Evolutionary conservation across 2,888 invertebrate genomes (phyloP), one percentile per base, ranked within the genome.

Genomic region (Blera fallax): DNA sequence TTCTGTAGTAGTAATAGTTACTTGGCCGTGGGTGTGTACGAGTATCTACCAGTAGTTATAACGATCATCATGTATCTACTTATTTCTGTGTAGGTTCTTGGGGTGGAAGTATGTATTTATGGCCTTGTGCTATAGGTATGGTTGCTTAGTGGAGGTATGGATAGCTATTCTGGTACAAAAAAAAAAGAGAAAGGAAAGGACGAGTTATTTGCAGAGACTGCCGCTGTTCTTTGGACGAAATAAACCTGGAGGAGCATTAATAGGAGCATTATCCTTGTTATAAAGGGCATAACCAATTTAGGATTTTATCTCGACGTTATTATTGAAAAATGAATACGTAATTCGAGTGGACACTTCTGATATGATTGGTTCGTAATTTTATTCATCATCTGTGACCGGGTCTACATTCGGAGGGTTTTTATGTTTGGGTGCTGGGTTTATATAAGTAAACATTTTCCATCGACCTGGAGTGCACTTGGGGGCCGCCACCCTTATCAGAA

Each of bases 281-380:
- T 70, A 65, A 74, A 45, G 40, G 72, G 52, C 72, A 67, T 73
- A 78, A 78, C 67, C 83, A 83, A 83, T 83, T 83, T 78, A 67
- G 78, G 52, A 67, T 60, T 72, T 67, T 73, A 78, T 78, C 72
- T 73, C 45, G 24, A 62, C 72, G 40, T 58, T 40, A 58, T 70
- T 65, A 77, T 67, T 84, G 84, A 65, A 76, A 79, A 83, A 81
- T 70, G 80, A 84, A 80, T 84, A 84, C 64, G 70, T 76, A 81
- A 85, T 85, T 81, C 76, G 69, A 80, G 80, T 81, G 85, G 70
- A 69, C 76, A 81, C 80, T 85, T 76, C 58, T 69, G 79, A 56
- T 69, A 79, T 69, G 84, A 84, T 79, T 79, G 79, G 79, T 64
- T 52, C 67, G 73, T 69, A 79, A 79, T 72, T 79, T 78, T 83